These are phyloP conservation scores for Amphiprion percula DNA, from an alignment of 2,113 vertebrate species.

Conservation along the genomic window DNA sequence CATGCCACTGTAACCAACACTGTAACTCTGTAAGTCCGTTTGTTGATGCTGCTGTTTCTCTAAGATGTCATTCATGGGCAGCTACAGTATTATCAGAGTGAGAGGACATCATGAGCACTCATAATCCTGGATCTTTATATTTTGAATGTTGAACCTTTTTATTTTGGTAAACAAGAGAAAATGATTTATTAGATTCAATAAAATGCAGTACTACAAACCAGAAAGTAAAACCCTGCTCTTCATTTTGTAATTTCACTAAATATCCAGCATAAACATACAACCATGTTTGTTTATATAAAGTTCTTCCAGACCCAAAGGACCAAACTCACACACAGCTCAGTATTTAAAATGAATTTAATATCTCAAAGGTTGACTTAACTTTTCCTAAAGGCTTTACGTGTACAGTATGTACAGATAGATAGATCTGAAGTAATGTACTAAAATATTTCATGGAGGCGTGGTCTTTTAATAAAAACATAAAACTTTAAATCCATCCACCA, in stretches of 20 bases:
- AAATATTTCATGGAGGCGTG: slow-evolving; percentile 49
- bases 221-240: slow-evolving; percentile 59
- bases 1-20: slow-evolving; percentile 47
- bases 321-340: slow-evolving; percentile 29
- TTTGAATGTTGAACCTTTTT: slow-evolving; percentile 86
- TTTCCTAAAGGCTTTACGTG: slow-evolving; percentile 68
- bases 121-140: slow-evolving; percentile 83
- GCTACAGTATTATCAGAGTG: slow-evolving; percentile 68
- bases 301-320: background rate
- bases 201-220: slow-evolving; percentile 82
- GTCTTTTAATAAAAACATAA: slow-evolving; percentile 42
- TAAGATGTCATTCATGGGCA: slow-evolving; percentile 82
- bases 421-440: slow-evolving; percentile 63
- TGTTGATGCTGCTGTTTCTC: slow-evolving; percentile 78
- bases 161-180: slow-evolving; percentile 84
- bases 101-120: slow-evolving; percentile 63
- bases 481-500: slow-evolving; percentile 46
- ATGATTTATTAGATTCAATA: slow-evolving; percentile 85
- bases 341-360: slow-evolving; percentile 76
- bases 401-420: slow-evolving; percentile 72
- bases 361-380: slow-evolving; percentile 64
- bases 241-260: slow-evolving; percentile 40
- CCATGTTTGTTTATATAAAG: background rate
- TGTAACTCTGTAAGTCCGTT: slow-evolving; percentile 65
- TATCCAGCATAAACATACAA: background rate